A percentile compares a stretch with the other conserved stretches of the same genome.
These are phyloP conservation scores for Coelopa pilipes DNA, from an alignment of 2,888 invertebrate species.

Conservation along the genomic window DNA sequence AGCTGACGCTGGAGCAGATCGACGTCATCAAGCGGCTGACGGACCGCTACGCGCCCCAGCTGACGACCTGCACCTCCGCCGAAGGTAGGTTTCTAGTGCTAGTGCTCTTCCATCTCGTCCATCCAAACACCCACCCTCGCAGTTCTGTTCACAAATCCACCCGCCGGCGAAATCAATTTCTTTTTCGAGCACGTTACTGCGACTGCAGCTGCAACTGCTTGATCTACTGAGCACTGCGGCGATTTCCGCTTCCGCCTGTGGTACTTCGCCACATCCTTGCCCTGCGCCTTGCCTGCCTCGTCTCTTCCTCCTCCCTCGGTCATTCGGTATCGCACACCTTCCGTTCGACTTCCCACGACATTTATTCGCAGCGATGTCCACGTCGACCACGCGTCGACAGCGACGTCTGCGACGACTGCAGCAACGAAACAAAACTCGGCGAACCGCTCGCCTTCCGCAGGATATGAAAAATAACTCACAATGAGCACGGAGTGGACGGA, in stretches of 20 bases:
- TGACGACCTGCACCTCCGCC: conserved; percentile 75
- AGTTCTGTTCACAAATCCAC: background rate
- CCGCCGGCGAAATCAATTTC: no score
- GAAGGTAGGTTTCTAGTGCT: conserved; percentile 69
- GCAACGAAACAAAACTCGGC: background rate
- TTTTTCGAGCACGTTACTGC: background rate
- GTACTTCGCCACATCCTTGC: background rate
- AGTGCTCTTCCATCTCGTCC: no score
- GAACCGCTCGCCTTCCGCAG: conserved; percentile 9
- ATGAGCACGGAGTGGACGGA: no score
- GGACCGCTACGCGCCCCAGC: conserved; percentile 73
- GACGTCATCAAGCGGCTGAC: conserved; percentile 78
- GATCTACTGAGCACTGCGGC: background rate
- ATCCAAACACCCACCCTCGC: no score
- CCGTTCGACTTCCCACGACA: conserved; percentile 20
- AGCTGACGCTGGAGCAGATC: conserved; percentile 77
- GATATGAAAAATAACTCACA: conserved; percentile 18
- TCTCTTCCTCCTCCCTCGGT: no score
- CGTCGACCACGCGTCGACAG: background rate
- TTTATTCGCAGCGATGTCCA: background rate
- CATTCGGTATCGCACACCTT: background rate
- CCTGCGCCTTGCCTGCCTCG: background rate
- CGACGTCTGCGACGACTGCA: no score
- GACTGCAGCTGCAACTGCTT: background rate
- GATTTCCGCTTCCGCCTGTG: conserved; percentile 27